Evolutionary conservation across 2,113 vertebrate species (phyloP).

Genomic region (Peromyscus californicus): DNA sequence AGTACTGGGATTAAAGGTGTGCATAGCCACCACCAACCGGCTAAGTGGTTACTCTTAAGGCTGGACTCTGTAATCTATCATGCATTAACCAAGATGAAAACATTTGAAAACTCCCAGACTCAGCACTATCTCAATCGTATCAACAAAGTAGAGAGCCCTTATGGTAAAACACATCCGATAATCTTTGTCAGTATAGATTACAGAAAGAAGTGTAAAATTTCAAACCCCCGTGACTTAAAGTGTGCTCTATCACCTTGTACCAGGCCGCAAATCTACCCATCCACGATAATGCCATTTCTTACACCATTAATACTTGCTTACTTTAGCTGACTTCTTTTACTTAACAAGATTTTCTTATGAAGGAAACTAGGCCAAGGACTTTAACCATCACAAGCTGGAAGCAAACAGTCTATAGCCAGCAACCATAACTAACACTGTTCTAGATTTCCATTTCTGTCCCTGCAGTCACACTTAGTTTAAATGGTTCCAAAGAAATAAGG

Average conservation of each 20-base stretch:
- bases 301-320: background rate
- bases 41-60: background rate
- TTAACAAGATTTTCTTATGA: background rate
- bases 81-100: constrained; percentile 12
- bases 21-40: too few relatives aligned
- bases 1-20: too few relatives aligned
- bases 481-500: background rate
- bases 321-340: background rate
- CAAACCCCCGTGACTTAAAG: background rate
- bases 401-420: background rate
- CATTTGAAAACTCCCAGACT: background rate
- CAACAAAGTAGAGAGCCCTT: background rate
- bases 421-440: background rate
- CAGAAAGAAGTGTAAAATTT: constrained; percentile 14
- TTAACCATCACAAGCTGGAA: background rate
- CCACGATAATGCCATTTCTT: background rate
- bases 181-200: background rate
- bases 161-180: background rate
- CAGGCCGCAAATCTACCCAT: background rate
- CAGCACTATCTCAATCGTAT: background rate
- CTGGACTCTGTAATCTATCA: background rate
- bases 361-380: constrained; percentile 16
- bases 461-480: constrained; percentile 18
- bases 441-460: background rate
- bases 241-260: too few relatives aligned